Conservation (phyloP, 1,140 invertebrate species). For the Eriocheir sinensis region DNA sequence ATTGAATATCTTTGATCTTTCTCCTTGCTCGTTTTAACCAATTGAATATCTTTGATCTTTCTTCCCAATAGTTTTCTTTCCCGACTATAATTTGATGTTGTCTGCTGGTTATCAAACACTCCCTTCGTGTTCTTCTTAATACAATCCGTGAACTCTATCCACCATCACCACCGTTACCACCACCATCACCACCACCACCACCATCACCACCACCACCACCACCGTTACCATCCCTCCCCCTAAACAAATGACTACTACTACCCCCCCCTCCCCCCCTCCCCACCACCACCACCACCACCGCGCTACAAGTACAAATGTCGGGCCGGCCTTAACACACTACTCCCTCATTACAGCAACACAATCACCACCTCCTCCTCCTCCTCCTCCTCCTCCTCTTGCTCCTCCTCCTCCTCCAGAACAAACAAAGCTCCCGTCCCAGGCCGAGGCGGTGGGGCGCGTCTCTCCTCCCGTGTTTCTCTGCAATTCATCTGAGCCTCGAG, state of each 20-base stretch:
- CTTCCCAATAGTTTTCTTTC: not conserved
- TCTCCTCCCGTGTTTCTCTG: constrained; percentile 5
- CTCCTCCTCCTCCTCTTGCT: not conserved
- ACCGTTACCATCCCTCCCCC: no score
- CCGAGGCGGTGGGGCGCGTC: not conserved
- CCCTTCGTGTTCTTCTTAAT: no score
- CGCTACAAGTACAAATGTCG: not conserved
- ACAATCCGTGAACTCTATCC: no score
- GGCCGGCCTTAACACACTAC: not conserved
- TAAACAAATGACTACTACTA: no score
- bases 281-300: not conserved
- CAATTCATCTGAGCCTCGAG: not conserved
- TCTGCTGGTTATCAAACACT: no score
- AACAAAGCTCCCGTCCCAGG: not conserved
- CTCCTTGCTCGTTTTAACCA: not conserved
- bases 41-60: not conserved
- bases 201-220: not conserved
- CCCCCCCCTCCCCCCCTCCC: not conserved
- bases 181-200: not conserved
- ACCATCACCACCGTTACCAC: not conserved
- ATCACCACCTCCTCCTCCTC: not conserved
- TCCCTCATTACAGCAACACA: no score
- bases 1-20: no score
- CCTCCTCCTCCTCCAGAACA: not conserved
- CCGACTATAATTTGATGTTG: no score